Evolutionary conservation across 2,113 vertebrate genomes (phyloP).

Genomic region (Gorilla gorilla): DNA sequence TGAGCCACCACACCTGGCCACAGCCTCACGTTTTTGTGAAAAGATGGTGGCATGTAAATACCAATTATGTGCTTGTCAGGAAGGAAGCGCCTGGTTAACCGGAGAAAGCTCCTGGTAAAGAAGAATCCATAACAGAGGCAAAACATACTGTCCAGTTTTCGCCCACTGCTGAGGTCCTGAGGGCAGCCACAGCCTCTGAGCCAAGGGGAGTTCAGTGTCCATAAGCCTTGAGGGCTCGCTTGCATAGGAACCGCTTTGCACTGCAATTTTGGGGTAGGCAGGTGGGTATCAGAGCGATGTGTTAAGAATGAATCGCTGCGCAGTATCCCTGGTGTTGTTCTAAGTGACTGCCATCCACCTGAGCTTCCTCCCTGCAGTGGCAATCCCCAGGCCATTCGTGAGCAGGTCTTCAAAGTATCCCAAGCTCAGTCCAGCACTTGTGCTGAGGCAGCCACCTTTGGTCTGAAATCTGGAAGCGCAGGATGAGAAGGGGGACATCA

Average conservation of each 20-base stretch:
- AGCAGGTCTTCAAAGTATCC: background rate
- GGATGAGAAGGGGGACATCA: fast-evolving
- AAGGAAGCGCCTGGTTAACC: background rate
- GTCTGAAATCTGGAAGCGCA: background rate
- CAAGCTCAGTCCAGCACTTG: fast-evolving
- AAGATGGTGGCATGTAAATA: background rate
- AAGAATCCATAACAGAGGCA: background rate
- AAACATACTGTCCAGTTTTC: background rate
- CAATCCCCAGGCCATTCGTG: background rate
- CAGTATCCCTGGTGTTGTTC: fast-evolving
- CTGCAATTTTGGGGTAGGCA: fast-evolving
- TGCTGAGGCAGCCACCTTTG: background rate
- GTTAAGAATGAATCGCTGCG: fast-evolving
- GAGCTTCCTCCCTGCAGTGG: fast-evolving
- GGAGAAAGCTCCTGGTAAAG: background rate
- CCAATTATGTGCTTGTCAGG: background rate
- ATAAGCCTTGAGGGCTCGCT: fast-evolving
- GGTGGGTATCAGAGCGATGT: background rate
- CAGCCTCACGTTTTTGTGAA: background rate
- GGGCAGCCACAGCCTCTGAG: fast-evolving
- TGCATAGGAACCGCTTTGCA: fast-evolving
- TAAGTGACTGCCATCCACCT: fast-evolving
- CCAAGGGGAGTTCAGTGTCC: background rate
- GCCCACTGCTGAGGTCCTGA: background rate
- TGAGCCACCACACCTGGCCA: too few species aligned